phyloP scores from a whole-genome alignment of 2,797 vertebrate species.

The Periophthalmus magnuspinnatus region DNA sequence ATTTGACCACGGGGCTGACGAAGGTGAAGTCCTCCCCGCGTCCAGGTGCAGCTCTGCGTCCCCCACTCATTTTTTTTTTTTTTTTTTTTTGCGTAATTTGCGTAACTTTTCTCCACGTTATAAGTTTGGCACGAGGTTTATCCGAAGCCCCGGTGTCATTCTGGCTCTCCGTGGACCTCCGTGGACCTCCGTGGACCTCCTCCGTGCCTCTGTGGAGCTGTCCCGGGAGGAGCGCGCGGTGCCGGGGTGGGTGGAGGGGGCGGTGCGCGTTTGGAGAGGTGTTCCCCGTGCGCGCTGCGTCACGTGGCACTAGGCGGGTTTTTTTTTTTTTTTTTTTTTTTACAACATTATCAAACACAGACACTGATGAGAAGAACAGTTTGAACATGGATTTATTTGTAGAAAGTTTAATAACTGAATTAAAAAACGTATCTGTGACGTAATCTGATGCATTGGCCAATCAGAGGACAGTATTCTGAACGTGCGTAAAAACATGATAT shows the following conservation, averaged over 20 bases:
- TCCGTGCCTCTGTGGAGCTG: not conserved
- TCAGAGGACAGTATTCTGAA: too few relatives aligned
- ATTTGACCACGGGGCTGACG: constrained; percentile 86
- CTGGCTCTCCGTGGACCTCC: not conserved
- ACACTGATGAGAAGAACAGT: too few relatives aligned
- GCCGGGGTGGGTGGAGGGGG: not conserved
- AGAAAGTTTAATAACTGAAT: too few relatives aligned
- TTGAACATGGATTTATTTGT: too few relatives aligned
- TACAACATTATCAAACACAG: not conserved
- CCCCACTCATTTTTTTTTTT: constrained; percentile 75
- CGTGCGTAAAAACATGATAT: too few relatives aligned
- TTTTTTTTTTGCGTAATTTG: not conserved
- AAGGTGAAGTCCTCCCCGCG: constrained; percentile 77
- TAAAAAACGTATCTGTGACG: too few relatives aligned
- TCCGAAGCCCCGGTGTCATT: not conserved
- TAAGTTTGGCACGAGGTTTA: not conserved
- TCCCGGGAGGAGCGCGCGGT: not conserved
- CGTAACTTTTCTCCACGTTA: not conserved
- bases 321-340: too few relatives aligned
- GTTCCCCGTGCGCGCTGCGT: not conserved
- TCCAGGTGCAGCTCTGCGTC: constrained; percentile 46
- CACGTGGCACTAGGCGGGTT: not conserved
- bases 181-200: not conserved
- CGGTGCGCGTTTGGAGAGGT: not conserved
- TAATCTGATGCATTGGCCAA: too few relatives aligned